Percentiles rank a stretch among this genome's conserved stretches.
Evolutionary conservation across 2,797 vertebrate genomes (phyloP).

Genomic region (Lepus townsendii): DNA sequence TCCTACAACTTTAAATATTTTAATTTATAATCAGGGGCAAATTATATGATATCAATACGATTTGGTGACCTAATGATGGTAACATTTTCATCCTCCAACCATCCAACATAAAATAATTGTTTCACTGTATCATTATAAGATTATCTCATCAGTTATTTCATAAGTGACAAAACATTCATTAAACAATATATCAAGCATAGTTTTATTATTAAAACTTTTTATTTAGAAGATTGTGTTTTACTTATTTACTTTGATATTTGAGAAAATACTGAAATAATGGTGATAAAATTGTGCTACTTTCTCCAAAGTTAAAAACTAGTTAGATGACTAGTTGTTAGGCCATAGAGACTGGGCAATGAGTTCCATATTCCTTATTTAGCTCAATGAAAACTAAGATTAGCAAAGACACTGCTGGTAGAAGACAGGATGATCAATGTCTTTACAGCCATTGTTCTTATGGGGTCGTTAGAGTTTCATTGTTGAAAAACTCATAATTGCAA

Average conservation of each 20-base stretch:
- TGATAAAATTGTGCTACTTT: conserved; percentile 49
- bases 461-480: neutral
- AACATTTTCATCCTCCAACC: neutral
- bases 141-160: neutral
- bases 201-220: neutral
- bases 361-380: neutral
- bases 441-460: neutral
- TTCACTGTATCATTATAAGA: neutral
- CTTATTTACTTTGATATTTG: conserved; percentile 42
- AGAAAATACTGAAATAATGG: neutral
- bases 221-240: neutral
- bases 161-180: neutral
- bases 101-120: too few relatives aligned
- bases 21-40: neutral
- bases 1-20: conserved; percentile 9
- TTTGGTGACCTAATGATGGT: neutral
- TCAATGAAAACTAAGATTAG: conserved; percentile 14
- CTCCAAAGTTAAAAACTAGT: conserved; percentile 40
- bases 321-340: neutral
- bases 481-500: neutral
- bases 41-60: neutral
- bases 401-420: neutral
- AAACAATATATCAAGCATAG: neutral
- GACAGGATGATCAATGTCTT: neutral
- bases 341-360: neutral